Evolutionary conservation across 2,797 vertebrate species (phyloP).

Genomic region (Clarias fuscus): DNA sequence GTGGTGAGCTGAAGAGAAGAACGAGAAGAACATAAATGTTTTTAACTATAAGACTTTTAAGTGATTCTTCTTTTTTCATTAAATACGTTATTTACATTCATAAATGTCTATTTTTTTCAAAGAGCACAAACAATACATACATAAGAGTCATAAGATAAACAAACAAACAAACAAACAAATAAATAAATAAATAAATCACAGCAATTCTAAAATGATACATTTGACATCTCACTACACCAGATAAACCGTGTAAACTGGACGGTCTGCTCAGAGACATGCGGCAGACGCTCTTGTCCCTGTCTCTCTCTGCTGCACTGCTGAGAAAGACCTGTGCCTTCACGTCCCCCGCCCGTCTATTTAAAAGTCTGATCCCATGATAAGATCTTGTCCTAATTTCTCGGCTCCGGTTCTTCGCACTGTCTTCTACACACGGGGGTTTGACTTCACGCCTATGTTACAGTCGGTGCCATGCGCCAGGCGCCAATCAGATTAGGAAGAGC

Average conservation of each 20-base stretch:
- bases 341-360: constrained; percentile 2
- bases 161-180: neutral
- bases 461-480: neutral
- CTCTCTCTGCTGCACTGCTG: neutral
- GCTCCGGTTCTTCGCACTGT: neutral
- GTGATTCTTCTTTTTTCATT: neutral
- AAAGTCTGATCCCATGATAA: constrained; percentile 21
- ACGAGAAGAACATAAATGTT: neutral
- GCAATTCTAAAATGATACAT: neutral
- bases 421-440: constrained; percentile 21
- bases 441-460: neutral
- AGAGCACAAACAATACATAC: neutral
- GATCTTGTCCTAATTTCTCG: constrained; percentile 5
- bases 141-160: neutral
- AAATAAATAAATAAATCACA: neutral
- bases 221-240: neutral
- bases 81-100: neutral
- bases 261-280: neutral
- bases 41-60: neutral
- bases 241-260: neutral
- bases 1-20: neutral
- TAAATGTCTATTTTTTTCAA: neutral
- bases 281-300: neutral
- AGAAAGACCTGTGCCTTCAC: neutral
- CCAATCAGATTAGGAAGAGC: constrained; percentile 32